Percentiles rank a stretch among this genome's conserved stretches.
phyloP scores from a whole-genome alignment of 1,140 invertebrate genomes.

The Linepithema humile region DNA sequence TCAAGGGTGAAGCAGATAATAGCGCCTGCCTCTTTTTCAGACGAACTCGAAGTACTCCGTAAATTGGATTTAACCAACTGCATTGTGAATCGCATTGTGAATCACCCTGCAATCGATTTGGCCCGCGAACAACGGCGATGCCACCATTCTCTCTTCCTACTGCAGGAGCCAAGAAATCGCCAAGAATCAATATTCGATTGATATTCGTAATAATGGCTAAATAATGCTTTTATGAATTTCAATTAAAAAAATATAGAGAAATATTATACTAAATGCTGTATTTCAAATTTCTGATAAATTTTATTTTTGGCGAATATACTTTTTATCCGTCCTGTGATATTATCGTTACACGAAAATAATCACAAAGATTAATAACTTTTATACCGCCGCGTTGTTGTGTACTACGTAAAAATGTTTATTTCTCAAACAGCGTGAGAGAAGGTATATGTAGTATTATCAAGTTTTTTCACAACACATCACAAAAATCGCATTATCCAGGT shows the following conservation, averaged over 20 bases:
- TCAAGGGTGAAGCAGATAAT: conserved; percentile 37
- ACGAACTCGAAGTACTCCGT: conserved; percentile 35
- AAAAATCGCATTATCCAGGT: conserved; percentile 23
- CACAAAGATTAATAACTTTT: too few relatives aligned
- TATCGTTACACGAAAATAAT: too few relatives aligned
- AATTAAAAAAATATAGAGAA: too few relatives aligned
- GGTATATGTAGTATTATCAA: not conserved
- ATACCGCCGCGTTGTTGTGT: too few relatives aligned
- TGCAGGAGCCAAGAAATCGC: not conserved
- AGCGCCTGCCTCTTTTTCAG: conserved; percentile 36
- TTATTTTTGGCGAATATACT: too few relatives aligned
- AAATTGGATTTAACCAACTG: conserved; percentile 47
- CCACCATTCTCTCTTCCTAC: not conserved
- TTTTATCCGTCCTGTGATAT: too few relatives aligned
- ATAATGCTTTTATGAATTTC: too few relatives aligned
- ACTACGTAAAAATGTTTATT: not conserved
- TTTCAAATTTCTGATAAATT: too few relatives aligned
- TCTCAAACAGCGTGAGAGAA: not conserved
- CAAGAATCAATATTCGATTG: not conserved
- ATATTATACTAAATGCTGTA: too few relatives aligned
- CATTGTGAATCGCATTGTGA: conserved; percentile 57
- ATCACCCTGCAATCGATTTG: conserved; percentile 39
- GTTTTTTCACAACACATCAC: not conserved
- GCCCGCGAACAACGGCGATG: conserved; percentile 30
- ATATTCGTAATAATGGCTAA: not conserved